Conservation (phyloP, 1,140 invertebrate genomes). For the Sarcophaga bullata region DNA sequence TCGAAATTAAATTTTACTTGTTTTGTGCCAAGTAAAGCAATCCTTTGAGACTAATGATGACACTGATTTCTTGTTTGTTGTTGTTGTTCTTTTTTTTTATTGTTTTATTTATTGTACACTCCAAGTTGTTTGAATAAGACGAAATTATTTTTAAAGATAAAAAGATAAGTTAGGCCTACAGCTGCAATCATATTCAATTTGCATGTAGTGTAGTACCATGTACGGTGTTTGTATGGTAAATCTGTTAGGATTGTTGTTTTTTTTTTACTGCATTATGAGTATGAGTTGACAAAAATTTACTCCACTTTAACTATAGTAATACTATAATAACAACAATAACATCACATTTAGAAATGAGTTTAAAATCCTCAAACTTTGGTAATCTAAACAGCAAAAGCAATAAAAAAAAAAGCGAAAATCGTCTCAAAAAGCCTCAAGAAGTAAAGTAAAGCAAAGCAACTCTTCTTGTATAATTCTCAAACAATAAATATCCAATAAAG, state of each 20-base stretch:
- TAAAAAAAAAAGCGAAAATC: constrained; percentile 13
- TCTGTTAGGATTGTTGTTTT: background rate
- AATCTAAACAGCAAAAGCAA: background rate
- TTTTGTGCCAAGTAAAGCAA: background rate
- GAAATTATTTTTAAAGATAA: too few species aligned
- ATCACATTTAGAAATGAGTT: background rate
- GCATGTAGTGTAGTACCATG: background rate
- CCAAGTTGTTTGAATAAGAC: background rate
- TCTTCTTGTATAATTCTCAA: too few species aligned
- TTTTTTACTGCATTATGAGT: constrained; percentile 29
- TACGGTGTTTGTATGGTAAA: background rate
- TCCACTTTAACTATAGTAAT: constrained; percentile 15
- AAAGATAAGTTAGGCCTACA: too few species aligned
- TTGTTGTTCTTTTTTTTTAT: too few species aligned
- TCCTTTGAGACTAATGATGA: constrained; percentile 35
- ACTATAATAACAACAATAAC: constrained; percentile 13
- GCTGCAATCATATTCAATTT: background rate
- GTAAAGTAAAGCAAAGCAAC: background rate
- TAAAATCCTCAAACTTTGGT: background rate
- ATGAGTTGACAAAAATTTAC: constrained; percentile 39
- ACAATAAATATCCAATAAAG: background rate
- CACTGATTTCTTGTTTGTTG: constrained; percentile 35
- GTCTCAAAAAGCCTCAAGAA: constrained; percentile 9
- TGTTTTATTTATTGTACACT: background rate
- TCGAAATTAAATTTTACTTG: background rate